Evolutionary conservation across 2,797 vertebrate genomes (phyloP).

Genomic region (Lepus townsendii): DNA sequence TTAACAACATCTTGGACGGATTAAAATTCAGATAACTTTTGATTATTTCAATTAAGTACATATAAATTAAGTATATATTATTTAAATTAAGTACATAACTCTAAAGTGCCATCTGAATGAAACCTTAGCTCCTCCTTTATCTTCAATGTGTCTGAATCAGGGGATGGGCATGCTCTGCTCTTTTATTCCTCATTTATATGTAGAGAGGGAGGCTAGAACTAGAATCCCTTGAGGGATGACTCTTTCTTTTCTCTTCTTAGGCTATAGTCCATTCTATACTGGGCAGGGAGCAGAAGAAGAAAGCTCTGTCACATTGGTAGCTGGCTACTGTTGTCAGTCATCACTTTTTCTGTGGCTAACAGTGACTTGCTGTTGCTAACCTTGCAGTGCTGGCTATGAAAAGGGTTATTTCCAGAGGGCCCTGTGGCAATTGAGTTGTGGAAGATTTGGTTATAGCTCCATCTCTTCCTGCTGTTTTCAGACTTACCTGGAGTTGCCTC

Average conservation of each 20-base stretch:
- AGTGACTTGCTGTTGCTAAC: background rate
- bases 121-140: background rate
- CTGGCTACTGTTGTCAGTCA: background rate
- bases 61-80: background rate
- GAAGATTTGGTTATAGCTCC: background rate
- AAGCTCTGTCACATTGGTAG: background rate
- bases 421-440: background rate
- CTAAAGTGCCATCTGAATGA: conserved; percentile 8
- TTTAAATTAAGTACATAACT: background rate
- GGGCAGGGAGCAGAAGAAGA: background rate
- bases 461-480: background rate
- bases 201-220: background rate
- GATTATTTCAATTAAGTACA: conserved; percentile 1
- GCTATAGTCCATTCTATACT: background rate
- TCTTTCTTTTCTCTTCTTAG: background rate
- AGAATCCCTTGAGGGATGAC: background rate
- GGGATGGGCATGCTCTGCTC: background rate
- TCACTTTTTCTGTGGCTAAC: background rate
- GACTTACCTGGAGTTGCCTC: background rate
- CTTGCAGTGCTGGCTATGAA: background rate
- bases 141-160: background rate
- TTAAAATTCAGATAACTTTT: conserved; percentile 51
- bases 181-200: background rate
- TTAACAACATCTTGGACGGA: conserved; percentile 57
- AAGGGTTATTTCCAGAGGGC: background rate